Percentiles rank a stretch among this genome's conserved stretches.
These are phyloP conservation scores for Falco columbarius DNA, from an alignment of 2,797 vertebrate species.

Conservation along the genomic window DNA sequence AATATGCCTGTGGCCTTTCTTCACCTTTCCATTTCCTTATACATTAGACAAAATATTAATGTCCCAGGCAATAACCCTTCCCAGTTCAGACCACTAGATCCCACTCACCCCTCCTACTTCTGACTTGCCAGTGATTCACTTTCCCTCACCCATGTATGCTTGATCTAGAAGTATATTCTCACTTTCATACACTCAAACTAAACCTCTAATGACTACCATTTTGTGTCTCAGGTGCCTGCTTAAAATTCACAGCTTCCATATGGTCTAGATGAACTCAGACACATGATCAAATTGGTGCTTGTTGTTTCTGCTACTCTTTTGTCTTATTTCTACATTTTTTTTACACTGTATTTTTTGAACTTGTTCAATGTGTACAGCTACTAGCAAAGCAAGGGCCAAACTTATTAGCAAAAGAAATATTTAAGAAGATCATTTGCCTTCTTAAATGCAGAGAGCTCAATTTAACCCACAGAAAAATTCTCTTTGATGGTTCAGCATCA, in stretches of 20 bases:
- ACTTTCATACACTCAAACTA: background rate
- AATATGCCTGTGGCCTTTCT: background rate
- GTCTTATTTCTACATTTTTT: background rate
- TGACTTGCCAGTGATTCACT: background rate
- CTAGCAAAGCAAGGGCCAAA: background rate
- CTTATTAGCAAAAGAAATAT: background rate
- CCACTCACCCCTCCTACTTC: background rate
- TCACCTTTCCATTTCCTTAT: background rate
- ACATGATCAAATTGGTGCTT: background rate
- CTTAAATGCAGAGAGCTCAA: background rate
- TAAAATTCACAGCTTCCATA: background rate
- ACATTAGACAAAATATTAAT: background rate
- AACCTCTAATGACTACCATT: background rate
- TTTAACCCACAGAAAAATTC: background rate
- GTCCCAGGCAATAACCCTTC: background rate
- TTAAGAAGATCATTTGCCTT: background rate
- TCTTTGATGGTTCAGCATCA: background rate
- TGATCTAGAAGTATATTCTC: background rate
- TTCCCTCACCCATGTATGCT: background rate
- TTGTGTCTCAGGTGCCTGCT: background rate
- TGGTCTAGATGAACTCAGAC: background rate
- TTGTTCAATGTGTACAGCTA: background rate
- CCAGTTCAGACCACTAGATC: background rate
- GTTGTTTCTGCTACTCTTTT: background rate
- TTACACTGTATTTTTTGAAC: background rate